These are phyloP conservation scores for Xestia xanthographa DNA, from an alignment of 2,888 invertebrate genomes.

Conservation along the genomic window DNA sequence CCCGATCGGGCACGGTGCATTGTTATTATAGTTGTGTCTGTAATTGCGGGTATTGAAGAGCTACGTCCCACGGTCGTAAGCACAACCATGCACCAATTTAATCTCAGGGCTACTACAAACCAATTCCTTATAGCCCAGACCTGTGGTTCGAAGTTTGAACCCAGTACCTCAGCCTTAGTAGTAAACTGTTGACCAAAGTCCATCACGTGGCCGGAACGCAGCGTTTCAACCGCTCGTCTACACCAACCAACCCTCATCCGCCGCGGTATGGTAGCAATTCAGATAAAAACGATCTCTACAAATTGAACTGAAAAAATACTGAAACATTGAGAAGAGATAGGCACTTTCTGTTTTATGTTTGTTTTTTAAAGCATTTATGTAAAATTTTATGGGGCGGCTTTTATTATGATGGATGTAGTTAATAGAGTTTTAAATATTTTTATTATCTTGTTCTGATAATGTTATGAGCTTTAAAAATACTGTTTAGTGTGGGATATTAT, in stretches of 20 bases:
- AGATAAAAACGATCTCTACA: constrained; percentile 87
- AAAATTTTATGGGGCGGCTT: constrained; percentile 62
- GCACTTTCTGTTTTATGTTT: constrained; percentile 66
- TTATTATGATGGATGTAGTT: constrained; percentile 67
- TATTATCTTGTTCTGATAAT: constrained; percentile 51
- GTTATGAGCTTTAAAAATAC: constrained; percentile 39
- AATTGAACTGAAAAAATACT: constrained; percentile 85
- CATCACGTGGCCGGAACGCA: constrained; percentile 21
- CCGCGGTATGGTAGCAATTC: constrained; percentile 88
- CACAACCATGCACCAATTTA: not conserved
- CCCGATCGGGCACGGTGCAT: too few relatives aligned
- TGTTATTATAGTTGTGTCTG: too few relatives aligned
- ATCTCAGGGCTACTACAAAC: too few relatives aligned
- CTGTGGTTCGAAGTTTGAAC: not conserved
- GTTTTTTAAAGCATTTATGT: constrained; percentile 61
- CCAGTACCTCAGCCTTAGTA: not conserved
- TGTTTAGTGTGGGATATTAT: constrained; percentile 35
- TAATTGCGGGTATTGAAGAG: too few relatives aligned
- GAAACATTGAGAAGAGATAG: constrained; percentile 61
- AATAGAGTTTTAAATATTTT: constrained; percentile 52
- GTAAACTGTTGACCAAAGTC: not conserved
- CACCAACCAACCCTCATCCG: constrained; percentile 71
- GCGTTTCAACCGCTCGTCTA: constrained; percentile 69
- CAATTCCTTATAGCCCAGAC: not conserved
- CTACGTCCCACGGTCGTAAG: not conserved